Evolutionary conservation across 2,113 vertebrate genomes (phyloP), one percentile per base, ranked within the genome.

Genomic region (Tetrao urogallus): DNA sequence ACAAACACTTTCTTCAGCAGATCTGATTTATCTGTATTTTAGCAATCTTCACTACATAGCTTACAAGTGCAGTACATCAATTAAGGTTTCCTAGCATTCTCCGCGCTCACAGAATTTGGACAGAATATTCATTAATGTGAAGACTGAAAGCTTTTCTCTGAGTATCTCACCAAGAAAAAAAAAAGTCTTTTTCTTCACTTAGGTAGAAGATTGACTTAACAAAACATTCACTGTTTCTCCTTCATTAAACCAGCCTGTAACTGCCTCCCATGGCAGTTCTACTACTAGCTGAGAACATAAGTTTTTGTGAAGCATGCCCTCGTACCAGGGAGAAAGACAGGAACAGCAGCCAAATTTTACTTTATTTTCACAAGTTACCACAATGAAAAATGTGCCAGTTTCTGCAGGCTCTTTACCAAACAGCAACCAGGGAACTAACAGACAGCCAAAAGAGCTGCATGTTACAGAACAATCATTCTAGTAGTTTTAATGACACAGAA

Each of bases 311-410:
- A 79, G 20, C 11, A 30, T 21, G 30, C 15, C 66, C 81, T 27
- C 10, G 21, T 63, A 69, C 22, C 36, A 83, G 22, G 18, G 20
- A 81, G 72, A 82, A 7, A 80, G 8, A 73, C 50, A 16, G 6
- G 25, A 6, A 77, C 7, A 74, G 60, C 30, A 63, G 36, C 2
- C 36, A 79, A 38, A 56, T 57, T 86, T 61, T 60, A 72, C 3
- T 75, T 60, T 48, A 76, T 74, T 86, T 81, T 83, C 28, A 67
- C 11, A 63, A 77, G 32, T 17, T 12, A 58, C 15, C 63, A 32
- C 19, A 72, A 38, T 12, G 4, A 30, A 69, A 78, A 64, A 71
- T 30, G 1, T 8, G 20, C 20, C 0, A 0, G 8, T 45, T 85
- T 82, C 63, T 57, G 4, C 30, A 87, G 75, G 40, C 45, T 69